Evolutionary conservation across 1,140 invertebrate genomes (phyloP), one percentile per base, ranked within the genome.

Genomic region (Polyergus mexicanus): DNA sequence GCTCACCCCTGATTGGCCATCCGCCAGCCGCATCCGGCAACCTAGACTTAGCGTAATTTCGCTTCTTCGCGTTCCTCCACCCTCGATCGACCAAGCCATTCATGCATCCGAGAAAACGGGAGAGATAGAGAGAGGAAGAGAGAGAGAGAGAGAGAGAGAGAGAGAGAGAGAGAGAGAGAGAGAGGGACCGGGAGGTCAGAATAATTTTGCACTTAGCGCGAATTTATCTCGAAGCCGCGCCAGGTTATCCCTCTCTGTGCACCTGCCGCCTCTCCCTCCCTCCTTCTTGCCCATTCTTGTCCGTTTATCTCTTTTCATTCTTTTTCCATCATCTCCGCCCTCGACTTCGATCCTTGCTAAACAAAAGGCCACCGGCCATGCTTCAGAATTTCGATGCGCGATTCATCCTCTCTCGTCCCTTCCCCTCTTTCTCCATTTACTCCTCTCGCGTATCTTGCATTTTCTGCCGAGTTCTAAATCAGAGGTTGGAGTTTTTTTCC

Each of bases 1-100:
- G 91, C 92, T 94, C 91, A 92, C 91, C 92, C 89, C 92, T 94
- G 93, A 94, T 94, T 95, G 93, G 93, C 92, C 92, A 84, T 85
- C 58, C 71, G 62, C 41, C 60, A 13, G 74, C 51, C 41, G 41
- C 56, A 47, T 86, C 47, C 66, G 32, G 41, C 76, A 81, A 71
- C 63, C 87, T 41, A 72, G 69, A 83, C 78, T 54, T 66, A 10
- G 22, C 87, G 76, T 87, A 90, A 81, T 89, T 90, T 89, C 60
- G 63, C 81, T 89, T 75, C 88, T 87, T 89, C 88, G 81, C 88
- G 60, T 87, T 87, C 65, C 85, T 89, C 85, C 63, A 74, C 65
- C 75, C 85, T 90, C 85, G 63, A 77, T 74, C 68, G 10, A 35
- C 69, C 69, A 47, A 47, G 66, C 60, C 65, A 89, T 91, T 90